Evolutionary conservation across 1,140 invertebrate species (phyloP), one percentile per base, ranked within the genome.

Genomic region (Trypoxylus dichotomus): DNA sequence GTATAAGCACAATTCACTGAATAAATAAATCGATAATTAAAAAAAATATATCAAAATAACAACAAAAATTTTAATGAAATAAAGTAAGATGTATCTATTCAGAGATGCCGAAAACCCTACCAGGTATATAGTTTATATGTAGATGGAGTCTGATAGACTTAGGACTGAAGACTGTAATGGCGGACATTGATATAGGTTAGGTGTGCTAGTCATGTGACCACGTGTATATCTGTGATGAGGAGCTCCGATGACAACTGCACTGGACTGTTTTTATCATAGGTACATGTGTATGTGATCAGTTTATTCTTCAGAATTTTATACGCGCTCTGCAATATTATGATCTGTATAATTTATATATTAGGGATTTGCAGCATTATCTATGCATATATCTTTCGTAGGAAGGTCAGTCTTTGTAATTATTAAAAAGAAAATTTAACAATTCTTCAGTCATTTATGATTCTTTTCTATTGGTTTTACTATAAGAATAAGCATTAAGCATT

Each of bases 141-240:
- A 80, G 29, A 19, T 77, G 60, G 60, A 77, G 71, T 76, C 63
- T 76, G n/a, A 42, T 80, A 78, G 76, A 78, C 47, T 79, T 80
- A 78, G 80, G 58, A 78, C 79, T 78, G 76, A 84, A 82, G 82
- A 83, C 79, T 83, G 82, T 83, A 84, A 83, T 82, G 81, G 78
- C 81, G 84, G 83, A 85, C 84, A 84, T 83, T 84, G 83, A 80
- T 78, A 80, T 81, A 80, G 76, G 79, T 76, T 81, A 81, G 79
- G 78, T 79, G 79, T 79, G 84, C 84, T 85, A 86, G 84, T 85
- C 84, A 85, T 83, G 83, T 83, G 83, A 85, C 83, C 83, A 85
- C 79, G 79, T 83, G 81, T 84, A 76, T 84, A 85, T 84, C 85
- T 86, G 85, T 86, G 85, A 86, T 86, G 81, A 80, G 82, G 82